Evolutionary conservation across 2,113 vertebrate species (phyloP).

Genomic region (Vicugna pacos): DNA sequence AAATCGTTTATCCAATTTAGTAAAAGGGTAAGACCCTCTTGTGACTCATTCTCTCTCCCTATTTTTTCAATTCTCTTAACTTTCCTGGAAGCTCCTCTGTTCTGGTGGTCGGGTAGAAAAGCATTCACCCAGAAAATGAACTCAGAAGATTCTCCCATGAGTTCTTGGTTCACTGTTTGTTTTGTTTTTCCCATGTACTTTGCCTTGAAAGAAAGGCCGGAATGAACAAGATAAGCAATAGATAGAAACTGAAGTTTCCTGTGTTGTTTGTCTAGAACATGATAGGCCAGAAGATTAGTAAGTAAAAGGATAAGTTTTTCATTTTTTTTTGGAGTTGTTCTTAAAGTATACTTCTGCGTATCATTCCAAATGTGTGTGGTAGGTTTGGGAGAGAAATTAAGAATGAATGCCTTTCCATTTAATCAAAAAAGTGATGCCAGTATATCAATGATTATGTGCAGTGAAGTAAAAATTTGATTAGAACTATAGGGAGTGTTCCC

Average conservation of each 20-base stretch:
- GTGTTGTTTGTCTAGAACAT: neutral
- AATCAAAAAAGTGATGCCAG: neutral
- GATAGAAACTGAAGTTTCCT: conserved; percentile 21
- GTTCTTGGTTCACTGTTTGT: conserved; percentile 48
- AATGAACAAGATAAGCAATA: conserved; percentile 9
- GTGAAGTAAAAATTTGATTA: neutral
- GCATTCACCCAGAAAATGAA: conserved; percentile 69
- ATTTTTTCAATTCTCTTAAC: conserved; percentile 61
- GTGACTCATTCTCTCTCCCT: conserved; percentile 58
- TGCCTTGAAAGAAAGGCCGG: conserved; percentile 3
- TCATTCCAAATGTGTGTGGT: conserved; percentile 29
- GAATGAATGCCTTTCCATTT: neutral
- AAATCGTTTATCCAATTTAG: conserved; percentile 31
- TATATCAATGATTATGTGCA: neutral
- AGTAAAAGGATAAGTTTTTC: neutral
- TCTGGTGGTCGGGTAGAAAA: conserved; percentile 43
- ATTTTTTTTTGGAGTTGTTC: conserved; percentile 20
- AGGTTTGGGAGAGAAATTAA: conserved; percentile 1
- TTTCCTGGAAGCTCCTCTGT: conserved; percentile 48
- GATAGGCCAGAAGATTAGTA: neutral
- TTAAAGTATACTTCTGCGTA: neutral
- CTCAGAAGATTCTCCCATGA: conserved; percentile 1
- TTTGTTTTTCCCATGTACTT: conserved; percentile 63
- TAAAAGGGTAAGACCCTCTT: conserved; percentile 15
- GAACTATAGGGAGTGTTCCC: neutral